Percentiles rank a stretch among this genome's conserved stretches.
Evolutionary conservation across 2,797 vertebrate species (phyloP).

Genomic region (Coracias cyanogaster): DNA sequence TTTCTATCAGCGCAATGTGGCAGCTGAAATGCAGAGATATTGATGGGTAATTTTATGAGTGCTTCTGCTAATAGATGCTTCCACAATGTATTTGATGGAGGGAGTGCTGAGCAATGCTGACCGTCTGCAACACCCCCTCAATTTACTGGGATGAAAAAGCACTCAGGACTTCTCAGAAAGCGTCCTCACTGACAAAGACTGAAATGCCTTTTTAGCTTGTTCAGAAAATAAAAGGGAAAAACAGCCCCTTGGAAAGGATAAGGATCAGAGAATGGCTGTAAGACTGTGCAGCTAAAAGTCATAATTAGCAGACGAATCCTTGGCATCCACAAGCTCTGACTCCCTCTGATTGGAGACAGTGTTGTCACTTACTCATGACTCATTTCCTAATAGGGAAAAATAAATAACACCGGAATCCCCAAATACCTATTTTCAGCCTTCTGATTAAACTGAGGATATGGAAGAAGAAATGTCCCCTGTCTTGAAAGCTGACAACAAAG

Average conservation of each 20-base stretch:
- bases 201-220: background rate
- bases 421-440: constrained; percentile 40
- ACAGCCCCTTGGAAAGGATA: background rate
- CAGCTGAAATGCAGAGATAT: constrained; percentile 33
- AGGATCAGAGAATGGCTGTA: background rate
- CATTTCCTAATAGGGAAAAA: constrained; percentile 58
- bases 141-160: background rate
- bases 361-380: constrained; percentile 22
- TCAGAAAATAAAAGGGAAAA: background rate
- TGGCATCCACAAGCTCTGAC: constrained; percentile 11
- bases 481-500: background rate
- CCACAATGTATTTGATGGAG: background rate
- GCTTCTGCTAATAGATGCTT: background rate
- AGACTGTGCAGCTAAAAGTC: background rate
- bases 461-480: background rate
- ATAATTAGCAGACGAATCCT: background rate
- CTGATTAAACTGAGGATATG: constrained; percentile 3
- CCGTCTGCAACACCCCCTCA: background rate
- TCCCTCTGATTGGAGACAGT: constrained; percentile 19
- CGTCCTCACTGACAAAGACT: background rate
- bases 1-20: constrained; percentile 2
- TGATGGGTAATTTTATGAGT: constrained; percentile 24
- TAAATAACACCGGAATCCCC: constrained; percentile 37
- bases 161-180: constrained; percentile 1
- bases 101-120: background rate